A percentile compares a stretch with the other conserved stretches of the same genome.
Conservation (phyloP, 2,888 invertebrate species). For the Tachina fera region DNA sequence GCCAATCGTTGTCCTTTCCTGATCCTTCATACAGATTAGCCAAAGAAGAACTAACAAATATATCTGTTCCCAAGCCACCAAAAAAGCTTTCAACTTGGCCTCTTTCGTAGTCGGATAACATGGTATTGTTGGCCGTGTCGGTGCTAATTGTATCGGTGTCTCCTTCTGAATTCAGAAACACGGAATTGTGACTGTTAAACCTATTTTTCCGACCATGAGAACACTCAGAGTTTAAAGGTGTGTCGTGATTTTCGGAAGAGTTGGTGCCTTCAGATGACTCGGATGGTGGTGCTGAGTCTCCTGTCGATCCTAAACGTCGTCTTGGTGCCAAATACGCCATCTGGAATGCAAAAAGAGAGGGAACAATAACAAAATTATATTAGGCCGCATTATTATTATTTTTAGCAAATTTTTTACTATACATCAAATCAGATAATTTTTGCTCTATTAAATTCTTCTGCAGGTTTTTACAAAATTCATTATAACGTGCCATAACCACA, state of each 20-base stretch:
- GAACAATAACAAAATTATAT: conserved; percentile 13
- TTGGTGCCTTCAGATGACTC: conserved; percentile 85
- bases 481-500: neutral
- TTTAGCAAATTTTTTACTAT: neutral
- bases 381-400: neutral
- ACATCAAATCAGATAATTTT: neutral
- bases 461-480: conserved; percentile 22
- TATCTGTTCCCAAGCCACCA: conserved; percentile 90
- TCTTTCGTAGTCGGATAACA: conserved; percentile 86
- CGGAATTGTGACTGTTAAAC: conserved; percentile 77
- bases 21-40: conserved; percentile 88
- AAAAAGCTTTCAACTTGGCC: conserved; percentile 89
- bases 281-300: conserved; percentile 84
- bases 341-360: conserved; percentile 70
- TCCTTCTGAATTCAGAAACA: conserved; percentile 80
- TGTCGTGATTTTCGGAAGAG: conserved; percentile 80
- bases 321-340: conserved; percentile 81
- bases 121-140: conserved; percentile 81
- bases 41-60: conserved; percentile 89
- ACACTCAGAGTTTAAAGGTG: conserved; percentile 74
- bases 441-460: conserved; percentile 73
- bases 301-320: conserved; percentile 85
- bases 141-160: conserved; percentile 82
- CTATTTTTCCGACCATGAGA: conserved; percentile 66
- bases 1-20: conserved; percentile 87